Evolutionary conservation across 2,797 vertebrate genomes (phyloP).

Genomic region (Paedocypris micromegethes): DNA sequence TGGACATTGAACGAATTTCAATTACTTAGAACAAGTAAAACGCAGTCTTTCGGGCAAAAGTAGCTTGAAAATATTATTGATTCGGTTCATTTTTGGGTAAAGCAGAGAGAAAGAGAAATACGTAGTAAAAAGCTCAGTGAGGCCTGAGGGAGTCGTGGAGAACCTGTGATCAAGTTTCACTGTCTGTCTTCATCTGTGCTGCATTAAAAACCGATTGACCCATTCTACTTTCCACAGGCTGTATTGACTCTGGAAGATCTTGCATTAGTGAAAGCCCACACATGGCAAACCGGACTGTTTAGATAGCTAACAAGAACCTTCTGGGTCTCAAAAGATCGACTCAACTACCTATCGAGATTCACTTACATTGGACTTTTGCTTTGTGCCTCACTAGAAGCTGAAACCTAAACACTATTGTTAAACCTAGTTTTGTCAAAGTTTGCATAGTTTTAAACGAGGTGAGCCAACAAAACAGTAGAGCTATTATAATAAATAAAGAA

Average conservation of each 20-base stretch:
- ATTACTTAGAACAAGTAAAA: background rate
- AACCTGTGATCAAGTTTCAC: constrained; percentile 42
- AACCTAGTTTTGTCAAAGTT: too few species aligned
- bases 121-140: constrained; percentile 5
- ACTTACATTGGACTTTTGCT: too few species aligned
- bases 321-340: constrained; percentile 48
- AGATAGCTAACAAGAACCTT: constrained; percentile 61
- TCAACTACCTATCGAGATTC: background rate
- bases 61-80: background rate
- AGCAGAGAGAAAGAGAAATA: background rate
- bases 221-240: constrained; percentile 51
- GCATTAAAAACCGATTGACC: constrained; percentile 56
- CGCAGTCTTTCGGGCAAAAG: background rate
- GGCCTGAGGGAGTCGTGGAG: constrained; percentile 39
- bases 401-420: background rate
- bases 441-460: too few species aligned
- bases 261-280: constrained; percentile 49
- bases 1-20: background rate
- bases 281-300: constrained; percentile 53
- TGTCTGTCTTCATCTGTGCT: constrained; percentile 61
- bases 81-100: constrained; percentile 4
- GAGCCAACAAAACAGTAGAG: too few species aligned
- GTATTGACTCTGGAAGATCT: constrained; percentile 61
- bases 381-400: background rate
- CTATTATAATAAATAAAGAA: too few species aligned